A percentile compares a stretch with the other conserved stretches of the same genome.
phyloP scores from a whole-genome alignment of 2,113 vertebrate species.

The Dryoscopus gambensis region DNA sequence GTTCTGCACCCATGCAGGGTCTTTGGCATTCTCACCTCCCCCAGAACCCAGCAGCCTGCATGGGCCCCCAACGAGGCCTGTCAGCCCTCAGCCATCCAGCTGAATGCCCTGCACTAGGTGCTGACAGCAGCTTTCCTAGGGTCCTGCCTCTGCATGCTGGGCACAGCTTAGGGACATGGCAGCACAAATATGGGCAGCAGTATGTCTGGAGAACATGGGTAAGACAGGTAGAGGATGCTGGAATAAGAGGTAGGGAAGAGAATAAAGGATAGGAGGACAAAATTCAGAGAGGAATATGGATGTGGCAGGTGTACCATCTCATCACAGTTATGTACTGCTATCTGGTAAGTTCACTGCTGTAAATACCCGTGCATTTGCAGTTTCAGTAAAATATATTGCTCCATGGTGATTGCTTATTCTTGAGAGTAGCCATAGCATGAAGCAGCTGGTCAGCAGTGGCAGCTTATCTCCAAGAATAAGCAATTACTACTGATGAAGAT shows the following conservation, averaged over 20 bases:
- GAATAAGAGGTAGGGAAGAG: neutral
- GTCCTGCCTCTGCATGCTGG: fast-evolving
- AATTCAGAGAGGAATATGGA: neutral
- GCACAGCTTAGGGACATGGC: neutral
- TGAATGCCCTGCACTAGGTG: neutral
- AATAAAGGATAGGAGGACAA: neutral
- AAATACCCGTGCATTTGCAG: neutral
- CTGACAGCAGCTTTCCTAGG: neutral
- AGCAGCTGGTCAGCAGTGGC: neutral
- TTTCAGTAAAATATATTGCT: neutral
- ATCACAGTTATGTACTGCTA: fast-evolving
- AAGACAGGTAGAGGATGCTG: neutral
- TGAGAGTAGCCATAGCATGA: neutral
- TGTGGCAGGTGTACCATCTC: neutral
- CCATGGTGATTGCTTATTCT: neutral
- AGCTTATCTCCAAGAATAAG: neutral
- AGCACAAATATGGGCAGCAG: neutral
- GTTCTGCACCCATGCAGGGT: fast-evolving
- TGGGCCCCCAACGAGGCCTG: fast-evolving
- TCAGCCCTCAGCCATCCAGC: neutral
- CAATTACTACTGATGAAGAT: neutral
- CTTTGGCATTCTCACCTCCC: neutral
- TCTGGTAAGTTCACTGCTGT: neutral
- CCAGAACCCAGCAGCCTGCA: neutral
- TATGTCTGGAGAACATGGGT: neutral